Evolutionary conservation across 2,888 invertebrate genomes (phyloP).

Genomic region (Hirudinaria manillensis): DNA sequence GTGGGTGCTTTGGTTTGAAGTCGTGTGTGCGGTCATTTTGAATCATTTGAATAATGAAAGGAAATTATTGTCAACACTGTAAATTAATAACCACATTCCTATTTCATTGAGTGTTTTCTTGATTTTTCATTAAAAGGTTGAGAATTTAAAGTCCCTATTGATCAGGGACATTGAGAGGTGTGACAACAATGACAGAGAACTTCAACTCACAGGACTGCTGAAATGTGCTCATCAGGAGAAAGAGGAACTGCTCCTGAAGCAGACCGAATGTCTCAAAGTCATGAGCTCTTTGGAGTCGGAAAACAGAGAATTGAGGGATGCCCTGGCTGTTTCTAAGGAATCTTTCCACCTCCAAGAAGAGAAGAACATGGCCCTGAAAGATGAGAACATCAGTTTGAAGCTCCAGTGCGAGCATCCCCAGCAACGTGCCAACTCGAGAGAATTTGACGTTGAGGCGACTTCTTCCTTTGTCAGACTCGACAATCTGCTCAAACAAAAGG

Average conservation of each 20-base stretch:
- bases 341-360: neutral
- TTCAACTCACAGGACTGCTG: constrained; percentile 72
- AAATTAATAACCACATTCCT: too few relatives aligned
- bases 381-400: neutral
- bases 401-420: neutral
- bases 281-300: constrained; percentile 56
- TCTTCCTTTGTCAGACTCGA: neutral
- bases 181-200: constrained; percentile 43
- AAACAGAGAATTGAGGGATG: constrained; percentile 45
- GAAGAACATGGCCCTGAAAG: neutral
- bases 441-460: neutral
- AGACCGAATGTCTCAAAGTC: constrained; percentile 71
- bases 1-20: too few relatives aligned
- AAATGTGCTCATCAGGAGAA: constrained; percentile 58
- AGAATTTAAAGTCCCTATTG: constrained; percentile 65
- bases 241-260: constrained; percentile 59
- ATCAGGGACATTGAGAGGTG: constrained; percentile 7
- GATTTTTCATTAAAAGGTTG: constrained; percentile 59
- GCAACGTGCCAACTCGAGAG: neutral
- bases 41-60: too few relatives aligned
- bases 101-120: too few relatives aligned
- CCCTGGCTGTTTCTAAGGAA: neutral
- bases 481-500: constrained; percentile 11
- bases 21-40: too few relatives aligned
- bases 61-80: too few relatives aligned